Evolutionary conservation across 2,888 invertebrate species (phyloP), one percentile per base, ranked within the genome.

Genomic region (Lottia gigantea): DNA sequence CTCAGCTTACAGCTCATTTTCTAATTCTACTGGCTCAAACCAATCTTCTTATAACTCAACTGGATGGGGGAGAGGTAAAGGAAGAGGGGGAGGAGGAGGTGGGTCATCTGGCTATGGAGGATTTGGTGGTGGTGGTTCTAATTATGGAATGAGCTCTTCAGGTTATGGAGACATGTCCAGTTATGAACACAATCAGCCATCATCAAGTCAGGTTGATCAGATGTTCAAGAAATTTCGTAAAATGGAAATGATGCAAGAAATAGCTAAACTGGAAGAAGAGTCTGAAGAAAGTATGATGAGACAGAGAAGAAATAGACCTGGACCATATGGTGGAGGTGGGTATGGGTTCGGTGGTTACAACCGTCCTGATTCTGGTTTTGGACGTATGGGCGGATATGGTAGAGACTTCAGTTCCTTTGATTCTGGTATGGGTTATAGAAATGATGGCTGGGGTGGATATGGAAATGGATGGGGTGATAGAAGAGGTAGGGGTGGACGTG

Each of bases 181-280:
- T 23, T 55, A 55, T 23, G 55, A 23, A 55, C 19, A 8, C 4
- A 12, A 19, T 12, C 19, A 55, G 19, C 19, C 19, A 23, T 55
- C 23, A 23, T 19, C 19, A 23, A 55, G n/a, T 14, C 19, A 67
- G 55, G 25, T 49, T 47, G 25, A 49, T n/a, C 15, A 55, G 15
- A 26, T 26, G 67, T 31, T 26, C 49, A 55, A 67, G 23, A 26
- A 67, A 49, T 16, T 45, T 26, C 26, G 40, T 11, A 55, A 55
- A 49, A 26, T 49, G 67, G 26, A 67, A 49, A 55, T 49, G 49
- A 23, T 45, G 67, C 23, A 67, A 49, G 16, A 67, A 26, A 25
- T 25, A 49, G 26, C 31, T 6, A 23, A 67, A 49, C 26, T 26
- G 31, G 31, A 67, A 26, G 19, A 47, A 19, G 31, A 67, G 23